Evolutionary conservation across 2,113 vertebrate species (phyloP).

Genomic region (Mola mola): DNA sequence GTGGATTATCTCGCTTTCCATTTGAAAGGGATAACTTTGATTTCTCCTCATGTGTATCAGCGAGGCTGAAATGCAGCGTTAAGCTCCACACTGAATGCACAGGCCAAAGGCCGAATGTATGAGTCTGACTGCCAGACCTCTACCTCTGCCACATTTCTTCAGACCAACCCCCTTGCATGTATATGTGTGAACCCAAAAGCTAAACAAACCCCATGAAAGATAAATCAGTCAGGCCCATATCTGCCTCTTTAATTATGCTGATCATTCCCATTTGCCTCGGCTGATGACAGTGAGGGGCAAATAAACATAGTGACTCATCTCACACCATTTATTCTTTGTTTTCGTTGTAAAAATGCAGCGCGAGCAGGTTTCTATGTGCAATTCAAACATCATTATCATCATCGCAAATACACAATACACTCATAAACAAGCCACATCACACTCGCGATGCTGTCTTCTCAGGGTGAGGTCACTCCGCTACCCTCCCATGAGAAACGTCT

Average conservation of each 20-base stretch:
- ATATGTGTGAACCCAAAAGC: conserved; percentile 36
- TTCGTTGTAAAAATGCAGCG: conserved; percentile 32
- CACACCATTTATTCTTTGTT: conserved; percentile 26
- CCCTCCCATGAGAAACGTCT: conserved; percentile 55
- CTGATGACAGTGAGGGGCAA: conserved; percentile 64
- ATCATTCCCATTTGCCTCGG: conserved; percentile 35
- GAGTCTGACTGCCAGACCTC: conserved; percentile 10
- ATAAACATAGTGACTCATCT: conserved; percentile 57
- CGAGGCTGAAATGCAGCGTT: conserved; percentile 42
- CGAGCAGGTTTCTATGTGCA: conserved; percentile 31
- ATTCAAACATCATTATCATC: conserved; percentile 52
- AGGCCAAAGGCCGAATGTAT: conserved; percentile 11
- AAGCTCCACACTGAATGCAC: conserved; percentile 2
- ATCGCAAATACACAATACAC: conserved; percentile 19
- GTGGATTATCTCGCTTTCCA: conserved; percentile 65
- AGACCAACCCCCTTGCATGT: conserved; percentile 13
- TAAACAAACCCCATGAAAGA: conserved; percentile 52
- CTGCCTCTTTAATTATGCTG: conserved; percentile 40
- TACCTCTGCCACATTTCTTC: background rate
- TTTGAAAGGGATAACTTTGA: conserved; percentile 44
- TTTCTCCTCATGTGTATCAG: conserved; percentile 50
- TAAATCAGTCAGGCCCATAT: conserved; percentile 36
- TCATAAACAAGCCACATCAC: conserved; percentile 37
- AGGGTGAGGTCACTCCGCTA: conserved; percentile 52
- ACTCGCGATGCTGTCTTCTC: conserved; percentile 26